phyloP scores from a whole-genome alignment of 2,888 invertebrate species.

The Lasioglossum lativentre region DNA sequence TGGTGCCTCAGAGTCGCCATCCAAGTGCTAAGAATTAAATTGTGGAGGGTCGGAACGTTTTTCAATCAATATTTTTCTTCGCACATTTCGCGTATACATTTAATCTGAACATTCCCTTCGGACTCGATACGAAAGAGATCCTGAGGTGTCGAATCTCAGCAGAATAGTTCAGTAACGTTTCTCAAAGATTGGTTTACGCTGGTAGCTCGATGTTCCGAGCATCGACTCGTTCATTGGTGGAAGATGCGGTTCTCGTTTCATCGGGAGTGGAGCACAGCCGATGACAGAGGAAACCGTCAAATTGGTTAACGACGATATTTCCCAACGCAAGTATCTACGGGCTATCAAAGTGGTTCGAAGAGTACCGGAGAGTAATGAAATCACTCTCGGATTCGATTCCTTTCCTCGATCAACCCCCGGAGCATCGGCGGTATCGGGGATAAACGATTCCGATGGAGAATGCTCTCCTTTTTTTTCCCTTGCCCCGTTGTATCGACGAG shows the following conservation, averaged over 20 bases:
- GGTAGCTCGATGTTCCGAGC: background rate
- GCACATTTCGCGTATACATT: no score
- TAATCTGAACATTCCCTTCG: background rate
- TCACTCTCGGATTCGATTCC: slow-evolving; percentile 18
- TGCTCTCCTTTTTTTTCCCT: background rate
- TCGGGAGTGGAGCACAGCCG: background rate
- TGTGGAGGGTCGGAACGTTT: background rate
- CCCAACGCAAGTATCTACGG: slow-evolving; percentile 4
- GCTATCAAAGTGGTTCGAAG: background rate
- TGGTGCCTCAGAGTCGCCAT: no score
- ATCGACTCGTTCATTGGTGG: background rate
- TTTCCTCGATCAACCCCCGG: slow-evolving; percentile 17
- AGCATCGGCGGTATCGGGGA: slow-evolving; percentile 2
- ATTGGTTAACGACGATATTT: slow-evolving; percentile 9
- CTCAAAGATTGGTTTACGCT: background rate
- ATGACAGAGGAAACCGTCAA: slow-evolving; percentile 1
- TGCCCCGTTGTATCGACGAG: background rate
- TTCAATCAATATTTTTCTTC: background rate
- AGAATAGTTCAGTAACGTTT: background rate
- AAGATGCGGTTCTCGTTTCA: background rate
- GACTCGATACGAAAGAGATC: background rate
- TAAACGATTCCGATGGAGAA: background rate
- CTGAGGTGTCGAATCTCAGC: background rate
- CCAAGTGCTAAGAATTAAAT: no score
- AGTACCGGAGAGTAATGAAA: slow-evolving; percentile 9